Evolutionary conservation across 2,888 invertebrate genomes (phyloP).

Genomic region (Drosophila tanythrix): DNA sequence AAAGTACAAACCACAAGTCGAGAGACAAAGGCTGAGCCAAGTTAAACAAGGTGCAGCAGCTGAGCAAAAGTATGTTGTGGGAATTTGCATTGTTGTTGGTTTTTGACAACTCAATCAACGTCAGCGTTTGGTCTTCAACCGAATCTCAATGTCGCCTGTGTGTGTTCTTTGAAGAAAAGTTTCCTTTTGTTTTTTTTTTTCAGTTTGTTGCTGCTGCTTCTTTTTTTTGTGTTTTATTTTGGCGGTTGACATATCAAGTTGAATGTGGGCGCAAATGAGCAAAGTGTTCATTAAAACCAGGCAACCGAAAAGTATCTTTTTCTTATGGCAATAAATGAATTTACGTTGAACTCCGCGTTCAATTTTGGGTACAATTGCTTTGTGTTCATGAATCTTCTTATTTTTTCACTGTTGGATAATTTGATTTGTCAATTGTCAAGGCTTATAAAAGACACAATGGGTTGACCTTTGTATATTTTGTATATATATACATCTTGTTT

Average conservation of each 20-base stretch:
- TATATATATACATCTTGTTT: not conserved
- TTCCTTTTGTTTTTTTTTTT: constrained; percentile 54
- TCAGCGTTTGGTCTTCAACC: constrained; percentile 53
- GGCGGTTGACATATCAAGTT: constrained; percentile 40
- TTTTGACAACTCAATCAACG: constrained; percentile 74
- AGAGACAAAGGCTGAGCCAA: constrained; percentile 51
- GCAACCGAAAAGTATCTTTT: constrained; percentile 4
- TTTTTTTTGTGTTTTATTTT: constrained; percentile 10
- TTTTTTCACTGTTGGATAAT: constrained; percentile 32
- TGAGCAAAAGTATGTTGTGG: constrained; percentile 42
- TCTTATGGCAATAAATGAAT: constrained; percentile 5
- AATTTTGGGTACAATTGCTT: constrained; percentile 28
- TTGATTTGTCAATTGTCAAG: constrained; percentile 46
- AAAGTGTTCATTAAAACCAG: constrained; percentile 44
- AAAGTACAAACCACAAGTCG: constrained; percentile 55
- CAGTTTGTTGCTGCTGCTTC: constrained; percentile 4
- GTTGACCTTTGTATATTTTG: constrained; percentile 18
- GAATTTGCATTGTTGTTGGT: constrained; percentile 54
- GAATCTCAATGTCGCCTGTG: constrained; percentile 46
- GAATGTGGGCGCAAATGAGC: constrained; percentile 47
- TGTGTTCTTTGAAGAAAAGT: constrained; percentile 48
- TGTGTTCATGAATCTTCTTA: constrained; percentile 8
- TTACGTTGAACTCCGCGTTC: constrained; percentile 3
- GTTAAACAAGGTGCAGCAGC: constrained; percentile 7
- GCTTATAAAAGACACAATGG: constrained; percentile 47